Percentiles rank a stretch among this genome's conserved stretches.
Conservation (phyloP, 1,140 invertebrate genomes). For the Pemphigus obesinymphae region DNA sequence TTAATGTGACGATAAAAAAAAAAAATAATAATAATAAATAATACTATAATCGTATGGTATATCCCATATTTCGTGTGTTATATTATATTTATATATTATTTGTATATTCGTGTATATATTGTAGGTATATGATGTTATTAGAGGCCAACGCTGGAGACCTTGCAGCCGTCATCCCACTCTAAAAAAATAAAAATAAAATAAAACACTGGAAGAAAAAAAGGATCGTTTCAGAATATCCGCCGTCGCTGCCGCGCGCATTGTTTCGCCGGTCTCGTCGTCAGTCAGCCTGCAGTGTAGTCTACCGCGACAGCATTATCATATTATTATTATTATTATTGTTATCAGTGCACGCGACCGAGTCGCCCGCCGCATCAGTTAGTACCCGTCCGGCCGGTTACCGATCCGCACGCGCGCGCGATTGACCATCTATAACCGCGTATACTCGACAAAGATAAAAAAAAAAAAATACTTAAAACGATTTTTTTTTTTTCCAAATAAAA, state of each 20-base stretch:
- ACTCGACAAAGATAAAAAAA: too few species aligned
- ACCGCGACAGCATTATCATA: not conserved
- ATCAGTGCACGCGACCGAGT: not conserved
- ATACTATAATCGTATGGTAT: not conserved
- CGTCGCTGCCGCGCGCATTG: not conserved
- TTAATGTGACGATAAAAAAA: not conserved
- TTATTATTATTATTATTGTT: not conserved
- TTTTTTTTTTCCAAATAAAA: too few species aligned
- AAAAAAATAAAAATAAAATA: not conserved
- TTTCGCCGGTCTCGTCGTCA: not conserved
- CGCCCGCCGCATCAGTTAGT: not conserved
- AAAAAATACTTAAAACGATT: too few species aligned
- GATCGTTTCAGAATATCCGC: not conserved
- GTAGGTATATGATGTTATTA: not conserved
- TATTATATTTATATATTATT: not conserved
- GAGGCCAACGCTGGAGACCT: slow-evolving; percentile 19
- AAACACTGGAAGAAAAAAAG: not conserved
- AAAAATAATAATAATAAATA: too few species aligned
- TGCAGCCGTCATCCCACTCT: slow-evolving; percentile 4
- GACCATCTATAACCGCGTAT: too few species aligned
- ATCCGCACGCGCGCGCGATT: not conserved
- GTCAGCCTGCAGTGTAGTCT: not conserved
- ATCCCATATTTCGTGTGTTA: too few species aligned
- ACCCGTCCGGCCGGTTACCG: not conserved
- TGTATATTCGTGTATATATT: too few species aligned